phyloP scores from a whole-genome alignment of 2,113 vertebrate genomes.

The Antigone vipio region DNA sequence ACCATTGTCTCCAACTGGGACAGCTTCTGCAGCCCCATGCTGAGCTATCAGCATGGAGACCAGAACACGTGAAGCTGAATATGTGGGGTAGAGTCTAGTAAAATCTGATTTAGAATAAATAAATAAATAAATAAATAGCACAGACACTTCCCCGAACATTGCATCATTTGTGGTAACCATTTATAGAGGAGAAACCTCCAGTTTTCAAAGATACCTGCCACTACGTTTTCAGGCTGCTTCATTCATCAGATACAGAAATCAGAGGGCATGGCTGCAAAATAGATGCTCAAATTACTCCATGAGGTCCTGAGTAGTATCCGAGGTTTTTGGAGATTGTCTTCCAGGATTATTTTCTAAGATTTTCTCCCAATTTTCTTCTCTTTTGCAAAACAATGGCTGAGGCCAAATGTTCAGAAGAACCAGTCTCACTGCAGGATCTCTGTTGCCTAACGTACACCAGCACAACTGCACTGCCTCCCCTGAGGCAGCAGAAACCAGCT shows the following conservation, averaged over 20 bases:
- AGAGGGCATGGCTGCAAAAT: not conserved
- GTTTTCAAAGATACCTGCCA: not conserved
- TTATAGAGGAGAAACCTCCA: not conserved
- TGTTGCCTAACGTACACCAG: not conserved
- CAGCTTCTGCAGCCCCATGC: not conserved
- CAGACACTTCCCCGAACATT: not conserved
- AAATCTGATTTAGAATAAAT: not conserved
- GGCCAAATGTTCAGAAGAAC: not conserved
- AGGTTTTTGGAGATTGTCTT: not conserved
- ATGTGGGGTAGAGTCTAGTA: not conserved
- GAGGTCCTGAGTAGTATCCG: not conserved
- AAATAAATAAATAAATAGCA: not conserved
- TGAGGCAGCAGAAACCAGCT: not conserved
- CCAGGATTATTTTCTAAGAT: not conserved
- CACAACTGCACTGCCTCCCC: not conserved
- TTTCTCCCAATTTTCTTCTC: not conserved
- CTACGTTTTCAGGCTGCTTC: not conserved
- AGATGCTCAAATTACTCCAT: not conserved
- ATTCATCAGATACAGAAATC: not conserved
- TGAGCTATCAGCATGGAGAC: not conserved
- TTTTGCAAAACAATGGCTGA: not conserved
- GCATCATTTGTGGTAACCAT: not conserved
- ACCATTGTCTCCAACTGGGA: not conserved
- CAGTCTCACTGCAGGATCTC: not conserved
- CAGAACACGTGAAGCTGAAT: not conserved